Conservation (phyloP, 2,797 vertebrate genomes). For the Hyperoplus lanceolatus region DNA sequence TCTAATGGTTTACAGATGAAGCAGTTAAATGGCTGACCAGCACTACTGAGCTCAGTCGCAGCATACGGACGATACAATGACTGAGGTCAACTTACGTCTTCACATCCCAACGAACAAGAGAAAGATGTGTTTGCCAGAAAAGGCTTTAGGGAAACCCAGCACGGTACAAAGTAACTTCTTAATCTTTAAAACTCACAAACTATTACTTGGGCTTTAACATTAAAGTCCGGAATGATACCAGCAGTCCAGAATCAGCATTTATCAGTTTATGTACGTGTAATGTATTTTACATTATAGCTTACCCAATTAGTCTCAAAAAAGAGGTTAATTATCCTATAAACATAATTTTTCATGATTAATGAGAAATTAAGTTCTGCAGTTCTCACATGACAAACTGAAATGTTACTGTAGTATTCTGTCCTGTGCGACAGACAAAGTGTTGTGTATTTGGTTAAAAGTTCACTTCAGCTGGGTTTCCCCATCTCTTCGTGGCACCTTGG, state of each 20-base stretch:
- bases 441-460: conserved; percentile 40
- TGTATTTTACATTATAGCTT: not conserved
- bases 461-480: conserved; percentile 41
- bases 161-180: not conserved
- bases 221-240: conserved; percentile 56
- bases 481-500: conserved; percentile 50
- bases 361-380: not conserved
- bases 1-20: conserved; percentile 17
- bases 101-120: not conserved
- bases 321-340: no score
- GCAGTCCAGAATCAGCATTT: conserved; percentile 8
- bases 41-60: not conserved
- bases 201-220: conserved; percentile 21
- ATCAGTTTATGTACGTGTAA: not conserved
- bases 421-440: not conserved
- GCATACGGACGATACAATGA: not conserved
- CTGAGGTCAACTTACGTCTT: not conserved
- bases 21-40: not conserved
- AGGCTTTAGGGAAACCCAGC: not conserved
- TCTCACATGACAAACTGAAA: conserved; percentile 16
- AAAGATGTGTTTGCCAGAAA: not conserved
- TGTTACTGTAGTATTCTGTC: conserved; percentile 2
- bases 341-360: no score
- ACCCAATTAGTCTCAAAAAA: not conserved
- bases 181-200: conserved; percentile 14